Conservation (phyloP, 1,140 invertebrate species). For the Pogonognathellus flavescens region DNA sequence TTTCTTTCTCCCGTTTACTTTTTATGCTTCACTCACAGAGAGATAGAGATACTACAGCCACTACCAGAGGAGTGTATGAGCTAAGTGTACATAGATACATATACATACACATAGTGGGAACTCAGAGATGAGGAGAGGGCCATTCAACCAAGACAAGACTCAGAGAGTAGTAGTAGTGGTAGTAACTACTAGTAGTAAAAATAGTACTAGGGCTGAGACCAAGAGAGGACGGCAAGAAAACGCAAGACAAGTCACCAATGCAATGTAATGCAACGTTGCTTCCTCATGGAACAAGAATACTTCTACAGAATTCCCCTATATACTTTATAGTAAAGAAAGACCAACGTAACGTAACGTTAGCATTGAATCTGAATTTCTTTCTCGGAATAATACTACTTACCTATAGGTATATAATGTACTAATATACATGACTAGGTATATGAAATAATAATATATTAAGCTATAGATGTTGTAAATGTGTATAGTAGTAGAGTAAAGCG, state of each 20-base stretch:
- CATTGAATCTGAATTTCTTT: conserved; percentile 45
- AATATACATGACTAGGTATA: background rate
- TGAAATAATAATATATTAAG: background rate
- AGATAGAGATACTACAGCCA: background rate
- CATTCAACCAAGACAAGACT: too few relatives aligned
- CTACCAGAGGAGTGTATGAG: background rate
- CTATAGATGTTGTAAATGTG: too few relatives aligned
- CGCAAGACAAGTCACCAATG: conserved; percentile 27
- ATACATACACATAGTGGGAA: too few relatives aligned
- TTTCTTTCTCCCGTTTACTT: conserved; percentile 37
- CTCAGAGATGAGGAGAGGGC: too few relatives aligned
- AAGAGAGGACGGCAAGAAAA: conserved; percentile 19
- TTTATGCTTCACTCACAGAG: conserved; percentile 1
- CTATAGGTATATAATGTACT: background rate
- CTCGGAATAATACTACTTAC: background rate
- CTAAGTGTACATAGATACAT: background rate
- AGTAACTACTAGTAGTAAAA: too few relatives aligned
- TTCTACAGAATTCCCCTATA: too few relatives aligned
- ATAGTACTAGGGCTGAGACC: too few relatives aligned
- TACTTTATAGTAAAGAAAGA: too few relatives aligned
- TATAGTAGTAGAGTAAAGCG: too few relatives aligned
- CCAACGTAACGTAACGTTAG: background rate
- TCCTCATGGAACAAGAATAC: background rate
- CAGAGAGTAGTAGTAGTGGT: too few relatives aligned
- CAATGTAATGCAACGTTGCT: background rate